A percentile compares a stretch with the other conserved stretches of the same genome.
phyloP scores from a whole-genome alignment of 2,888 invertebrate species.

The Cephalotes varians region DNA sequence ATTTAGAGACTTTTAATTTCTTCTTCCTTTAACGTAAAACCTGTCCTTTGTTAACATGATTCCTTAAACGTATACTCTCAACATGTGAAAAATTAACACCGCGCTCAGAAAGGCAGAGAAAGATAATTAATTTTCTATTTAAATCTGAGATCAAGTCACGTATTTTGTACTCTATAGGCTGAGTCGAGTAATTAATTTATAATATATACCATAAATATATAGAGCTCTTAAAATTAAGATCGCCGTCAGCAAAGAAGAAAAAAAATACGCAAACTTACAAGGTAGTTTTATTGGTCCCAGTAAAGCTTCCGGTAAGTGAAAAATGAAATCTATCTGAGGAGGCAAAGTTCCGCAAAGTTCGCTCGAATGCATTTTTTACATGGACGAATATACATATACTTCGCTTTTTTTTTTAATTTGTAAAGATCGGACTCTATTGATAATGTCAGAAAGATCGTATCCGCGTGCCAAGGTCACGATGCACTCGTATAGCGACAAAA shows the following conservation, averaged over 20 bases:
- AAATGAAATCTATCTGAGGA: constrained; percentile 47
- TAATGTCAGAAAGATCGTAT: constrained; percentile 16
- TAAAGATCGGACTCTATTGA: constrained; percentile 13
- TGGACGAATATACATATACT: background rate
- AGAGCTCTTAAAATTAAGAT: constrained; percentile 58
- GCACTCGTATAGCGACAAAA: constrained; percentile 8
- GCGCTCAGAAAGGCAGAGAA: constrained; percentile 27
- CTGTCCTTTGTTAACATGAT: constrained; percentile 40
- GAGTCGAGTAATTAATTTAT: constrained; percentile 72
- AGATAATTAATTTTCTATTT: constrained; percentile 66
- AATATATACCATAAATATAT: constrained; percentile 66
- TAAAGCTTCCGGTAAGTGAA: constrained; percentile 64
- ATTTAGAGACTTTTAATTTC: background rate
- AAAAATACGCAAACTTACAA: constrained; percentile 60
- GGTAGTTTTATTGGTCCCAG: constrained; percentile 70
- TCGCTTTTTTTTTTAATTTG: constrained; percentile 25
- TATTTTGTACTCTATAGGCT: constrained; percentile 81
- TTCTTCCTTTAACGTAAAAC: background rate
- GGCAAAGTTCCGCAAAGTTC: constrained; percentile 14
- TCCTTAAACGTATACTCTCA: background rate
- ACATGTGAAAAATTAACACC: constrained; percentile 25
- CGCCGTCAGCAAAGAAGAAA: constrained; percentile 44
- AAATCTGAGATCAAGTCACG: constrained; percentile 80
- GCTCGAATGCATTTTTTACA: constrained; percentile 24
- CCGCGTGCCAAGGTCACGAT: constrained; percentile 2